Evolutionary conservation across 2,888 invertebrate genomes (phyloP).

Genomic region (Orthonychiurus folsomi): DNA sequence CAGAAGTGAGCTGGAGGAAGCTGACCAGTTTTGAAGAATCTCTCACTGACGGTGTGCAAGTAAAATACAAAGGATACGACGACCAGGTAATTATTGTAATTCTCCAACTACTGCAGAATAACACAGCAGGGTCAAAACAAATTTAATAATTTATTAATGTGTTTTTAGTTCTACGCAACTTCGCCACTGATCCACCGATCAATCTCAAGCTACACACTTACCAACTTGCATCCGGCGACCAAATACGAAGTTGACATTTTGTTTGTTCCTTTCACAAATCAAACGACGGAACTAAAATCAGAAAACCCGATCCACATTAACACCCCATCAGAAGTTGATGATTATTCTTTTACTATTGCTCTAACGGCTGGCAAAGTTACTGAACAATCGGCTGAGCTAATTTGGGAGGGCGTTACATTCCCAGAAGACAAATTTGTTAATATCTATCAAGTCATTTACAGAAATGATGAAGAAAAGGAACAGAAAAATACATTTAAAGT

Average conservation of each 20-base stretch:
- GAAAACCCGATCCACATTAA: constrained; percentile 60
- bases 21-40: constrained; percentile 69
- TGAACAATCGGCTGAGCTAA: constrained; percentile 64
- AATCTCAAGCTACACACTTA: constrained; percentile 65
- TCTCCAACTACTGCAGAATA: background rate
- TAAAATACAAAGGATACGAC: constrained; percentile 72
- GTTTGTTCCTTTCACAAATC: constrained; percentile 66
- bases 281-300: constrained; percentile 67
- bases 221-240: constrained; percentile 65
- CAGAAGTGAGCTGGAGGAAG: constrained; percentile 71
- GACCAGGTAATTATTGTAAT: constrained; percentile 51
- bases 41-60: constrained; percentile 78
- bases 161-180: constrained; percentile 59
- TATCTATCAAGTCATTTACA: constrained; percentile 75
- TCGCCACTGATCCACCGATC: constrained; percentile 76
- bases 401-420: constrained; percentile 75
- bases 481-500: constrained; percentile 65
- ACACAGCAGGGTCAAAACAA: background rate
- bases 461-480: constrained; percentile 60
- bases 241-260: constrained; percentile 75
- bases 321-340: constrained; percentile 64
- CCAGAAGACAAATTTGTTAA: constrained; percentile 84
- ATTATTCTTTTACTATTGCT: constrained; percentile 70
- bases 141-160: too few species aligned
- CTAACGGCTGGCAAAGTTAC: constrained; percentile 68